Percentiles rank a stretch among this genome's conserved stretches.
Conservation (phyloP, 37 sponge, comb jelly and placozoan species). For the Chondrilla cf. caribensis region DNA sequence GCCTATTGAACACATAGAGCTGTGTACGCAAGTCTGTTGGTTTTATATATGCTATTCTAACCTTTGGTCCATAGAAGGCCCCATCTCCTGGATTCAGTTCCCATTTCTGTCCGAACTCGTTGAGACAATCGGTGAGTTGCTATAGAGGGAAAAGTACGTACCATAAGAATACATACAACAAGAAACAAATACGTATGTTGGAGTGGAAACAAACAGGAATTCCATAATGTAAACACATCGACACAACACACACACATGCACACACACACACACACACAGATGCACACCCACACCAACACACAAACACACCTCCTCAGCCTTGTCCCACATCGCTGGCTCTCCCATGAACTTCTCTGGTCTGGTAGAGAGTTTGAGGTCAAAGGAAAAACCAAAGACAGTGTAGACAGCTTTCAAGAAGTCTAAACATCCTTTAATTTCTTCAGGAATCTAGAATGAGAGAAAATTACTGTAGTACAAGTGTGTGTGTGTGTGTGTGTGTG, state of each 20-base stretch:
- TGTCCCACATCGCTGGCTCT: slow-evolving; percentile 84
- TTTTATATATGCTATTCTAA: too few species aligned
- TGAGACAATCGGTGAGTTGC: slow-evolving; percentile 75
- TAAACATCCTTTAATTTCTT: slow-evolving; percentile 87
- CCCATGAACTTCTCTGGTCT: slow-evolving; percentile 94
- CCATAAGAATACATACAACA: neutral
- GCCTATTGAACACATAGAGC: neutral
- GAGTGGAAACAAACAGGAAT: neutral
- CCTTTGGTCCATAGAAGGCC: slow-evolving; percentile 99
- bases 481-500: neutral
- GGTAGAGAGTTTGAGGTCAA: slow-evolving; percentile 89
- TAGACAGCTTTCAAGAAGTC: slow-evolving; percentile 87
- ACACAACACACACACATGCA: neutral
- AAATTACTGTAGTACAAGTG: neutral
- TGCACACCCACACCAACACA: too few species aligned
- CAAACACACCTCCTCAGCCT: slow-evolving; percentile 78
- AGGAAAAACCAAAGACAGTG: slow-evolving; percentile 86
- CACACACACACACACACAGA: too few species aligned
- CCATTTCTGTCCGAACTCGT: slow-evolving; percentile 87
- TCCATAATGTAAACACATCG: neutral
- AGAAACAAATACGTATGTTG: neutral
- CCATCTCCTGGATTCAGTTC: slow-evolving; percentile 95
- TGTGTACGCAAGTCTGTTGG: neutral
- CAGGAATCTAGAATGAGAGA: slow-evolving; percentile 56
- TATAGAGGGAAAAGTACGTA: slow-evolving; percentile 12